Conservation (phyloP, 2,113 vertebrate genomes). For the Spea bombifrons region DNA sequence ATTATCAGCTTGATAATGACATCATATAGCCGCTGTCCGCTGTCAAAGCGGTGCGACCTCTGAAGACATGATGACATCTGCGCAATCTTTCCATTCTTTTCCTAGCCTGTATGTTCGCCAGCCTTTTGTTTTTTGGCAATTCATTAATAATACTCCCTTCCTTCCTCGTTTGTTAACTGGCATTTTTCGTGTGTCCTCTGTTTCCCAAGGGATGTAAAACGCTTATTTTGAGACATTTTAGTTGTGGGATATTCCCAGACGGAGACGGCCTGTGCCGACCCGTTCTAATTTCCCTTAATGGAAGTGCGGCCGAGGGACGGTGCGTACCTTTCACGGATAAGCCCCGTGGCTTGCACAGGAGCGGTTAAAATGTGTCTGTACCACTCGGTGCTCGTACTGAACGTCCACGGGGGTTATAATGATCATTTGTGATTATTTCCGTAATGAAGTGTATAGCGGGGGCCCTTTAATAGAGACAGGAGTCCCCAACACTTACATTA, state of each 20-base stretch:
- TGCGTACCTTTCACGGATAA: constrained; percentile 4
- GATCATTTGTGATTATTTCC: too few relatives aligned
- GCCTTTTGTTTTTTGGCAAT: constrained; percentile 25
- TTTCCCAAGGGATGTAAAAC: background rate
- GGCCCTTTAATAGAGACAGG: too few relatives aligned
- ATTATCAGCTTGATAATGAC: too few relatives aligned
- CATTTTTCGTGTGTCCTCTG: background rate
- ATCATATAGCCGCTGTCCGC: too few relatives aligned
- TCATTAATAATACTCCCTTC: constrained; percentile 34
- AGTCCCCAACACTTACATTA: too few relatives aligned
- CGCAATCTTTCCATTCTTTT: constrained; percentile 3
- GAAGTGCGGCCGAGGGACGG: constrained; percentile 2
- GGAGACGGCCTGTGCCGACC: background rate
- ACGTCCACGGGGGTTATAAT: too few relatives aligned
- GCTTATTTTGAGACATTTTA: background rate
- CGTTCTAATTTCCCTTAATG: constrained; percentile 26
- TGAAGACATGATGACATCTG: background rate
- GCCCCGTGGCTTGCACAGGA: too few relatives aligned
- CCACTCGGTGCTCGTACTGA: too few relatives aligned
- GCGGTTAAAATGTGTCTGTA: too few relatives aligned
- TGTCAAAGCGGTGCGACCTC: too few relatives aligned
- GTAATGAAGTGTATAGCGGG: too few relatives aligned
- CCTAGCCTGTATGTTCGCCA: constrained; percentile 16
- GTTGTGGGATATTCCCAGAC: constrained; percentile 9
- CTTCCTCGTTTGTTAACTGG: constrained; percentile 23